Evolutionary conservation across 2,797 vertebrate species (phyloP).

Genomic region (Pogonophryne albipinna): DNA sequence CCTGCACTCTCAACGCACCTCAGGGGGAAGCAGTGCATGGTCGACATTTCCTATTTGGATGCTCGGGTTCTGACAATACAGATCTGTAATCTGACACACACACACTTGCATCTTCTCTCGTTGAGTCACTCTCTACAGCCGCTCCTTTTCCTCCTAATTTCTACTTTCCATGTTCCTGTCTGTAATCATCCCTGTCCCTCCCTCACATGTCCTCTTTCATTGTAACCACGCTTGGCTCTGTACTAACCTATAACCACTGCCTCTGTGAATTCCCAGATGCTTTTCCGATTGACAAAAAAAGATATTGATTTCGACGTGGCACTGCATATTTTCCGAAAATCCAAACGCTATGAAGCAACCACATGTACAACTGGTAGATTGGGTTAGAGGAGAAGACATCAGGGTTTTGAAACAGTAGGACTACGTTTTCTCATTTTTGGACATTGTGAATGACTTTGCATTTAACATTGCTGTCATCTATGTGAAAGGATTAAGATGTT

Average conservation of each 20-base stretch:
- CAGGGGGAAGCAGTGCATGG: slow-evolving; percentile 17
- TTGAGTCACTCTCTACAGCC: background rate
- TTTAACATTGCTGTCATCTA: background rate
- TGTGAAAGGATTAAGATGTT: background rate
- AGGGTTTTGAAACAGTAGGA: slow-evolving; percentile 10
- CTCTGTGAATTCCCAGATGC: slow-evolving; percentile 28
- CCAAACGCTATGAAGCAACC: background rate
- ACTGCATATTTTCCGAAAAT: slow-evolving; percentile 39
- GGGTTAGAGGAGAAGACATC: slow-evolving; percentile 1
- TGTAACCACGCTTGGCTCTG: slow-evolving; percentile 37
- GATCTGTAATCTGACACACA: background rate
- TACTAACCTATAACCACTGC: slow-evolving; percentile 31
- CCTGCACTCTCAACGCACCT: slow-evolving; percentile 25
- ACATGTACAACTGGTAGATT: slow-evolving; percentile 1
- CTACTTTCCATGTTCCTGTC: slow-evolving; percentile 42
- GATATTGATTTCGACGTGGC: slow-evolving; percentile 45
- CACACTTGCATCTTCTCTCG: background rate
- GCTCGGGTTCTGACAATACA: slow-evolving; percentile 37
- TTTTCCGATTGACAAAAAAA: slow-evolving; percentile 5
- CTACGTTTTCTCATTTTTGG: background rate
- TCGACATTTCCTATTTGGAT: slow-evolving; percentile 37
- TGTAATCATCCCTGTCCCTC: slow-evolving; percentile 63
- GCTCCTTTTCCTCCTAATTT: slow-evolving; percentile 36
- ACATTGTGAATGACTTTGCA: background rate
- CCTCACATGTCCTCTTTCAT: slow-evolving; percentile 48